Conservation (phyloP, 2,113 vertebrate species). For the Oenanthe oenanthe region DNA sequence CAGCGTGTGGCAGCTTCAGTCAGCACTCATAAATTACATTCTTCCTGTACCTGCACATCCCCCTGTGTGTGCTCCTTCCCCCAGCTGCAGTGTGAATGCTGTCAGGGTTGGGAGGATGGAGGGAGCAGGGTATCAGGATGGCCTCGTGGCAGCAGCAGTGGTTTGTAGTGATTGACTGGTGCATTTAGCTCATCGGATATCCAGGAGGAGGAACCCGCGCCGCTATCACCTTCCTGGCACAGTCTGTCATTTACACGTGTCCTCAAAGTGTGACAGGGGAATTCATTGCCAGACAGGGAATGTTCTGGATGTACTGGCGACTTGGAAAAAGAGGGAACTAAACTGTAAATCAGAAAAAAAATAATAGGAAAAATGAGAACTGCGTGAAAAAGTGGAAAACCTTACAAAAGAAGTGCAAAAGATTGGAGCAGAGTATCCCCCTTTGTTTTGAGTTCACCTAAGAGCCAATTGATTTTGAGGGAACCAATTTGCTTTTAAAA, state of each 20-base stretch:
- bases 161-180: accelerated
- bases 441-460: not conserved
- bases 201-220: accelerated
- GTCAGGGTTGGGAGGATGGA: accelerated
- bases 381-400: not conserved
- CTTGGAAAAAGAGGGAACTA: not conserved
- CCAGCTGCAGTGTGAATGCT: not conserved
- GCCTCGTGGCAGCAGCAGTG: accelerated
- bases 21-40: too few species aligned
- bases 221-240: accelerated
- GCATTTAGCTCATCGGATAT: accelerated
- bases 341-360: not conserved
- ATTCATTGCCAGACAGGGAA: not conserved
- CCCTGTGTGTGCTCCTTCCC: not conserved
- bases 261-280: not conserved
- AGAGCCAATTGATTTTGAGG: not conserved
- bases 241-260: accelerated
- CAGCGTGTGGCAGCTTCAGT: accelerated
- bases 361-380: not conserved
- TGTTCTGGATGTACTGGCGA: not conserved
- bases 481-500: not conserved
- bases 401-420: not conserved
- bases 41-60: not conserved
- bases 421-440: not conserved
- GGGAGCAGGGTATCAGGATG: not conserved